A percentile compares a stretch with the other conserved stretches of the same genome.
These are phyloP conservation scores for Amphilophus citrinellus DNA, from an alignment of 2,113 vertebrate genomes.

Conservation along the genomic window DNA sequence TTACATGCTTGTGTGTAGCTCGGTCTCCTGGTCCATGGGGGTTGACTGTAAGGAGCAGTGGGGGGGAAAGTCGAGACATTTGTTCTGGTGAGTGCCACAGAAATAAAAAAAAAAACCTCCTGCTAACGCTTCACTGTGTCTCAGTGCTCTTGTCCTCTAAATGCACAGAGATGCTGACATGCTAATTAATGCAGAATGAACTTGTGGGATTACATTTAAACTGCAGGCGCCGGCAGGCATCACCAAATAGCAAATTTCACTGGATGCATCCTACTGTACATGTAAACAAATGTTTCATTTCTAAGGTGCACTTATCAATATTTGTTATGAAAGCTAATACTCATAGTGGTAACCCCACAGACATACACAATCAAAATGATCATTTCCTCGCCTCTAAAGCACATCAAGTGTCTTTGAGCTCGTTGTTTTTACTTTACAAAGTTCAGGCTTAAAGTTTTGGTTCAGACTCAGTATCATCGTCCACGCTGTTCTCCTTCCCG, in stretches of 20 bases:
- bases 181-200: background rate
- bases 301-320: background rate
- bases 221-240: background rate
- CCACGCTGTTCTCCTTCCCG: background rate
- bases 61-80: conserved; percentile 44
- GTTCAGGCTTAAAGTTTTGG: background rate
- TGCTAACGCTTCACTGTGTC: conserved; percentile 11
- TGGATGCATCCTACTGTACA: background rate
- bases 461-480: background rate
- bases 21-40: conserved; percentile 26
- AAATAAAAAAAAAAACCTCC: background rate
- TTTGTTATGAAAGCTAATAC: background rate
- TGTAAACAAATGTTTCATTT: background rate
- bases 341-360: background rate
- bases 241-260: background rate
- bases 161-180: background rate
- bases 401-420: background rate
- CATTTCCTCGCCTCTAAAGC: background rate
- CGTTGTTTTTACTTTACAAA: background rate
- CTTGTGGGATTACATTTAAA: conserved; percentile 5
- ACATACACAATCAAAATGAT: background rate
- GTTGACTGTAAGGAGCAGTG: conserved; percentile 16
- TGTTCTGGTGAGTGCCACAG: conserved; percentile 42
- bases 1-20: background rate
- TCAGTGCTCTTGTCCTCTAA: conserved; percentile 7